A percentile compares a stretch with the other conserved stretches of the same genome.
Evolutionary conservation across 2,888 invertebrate genomes (phyloP).

Genomic region (Lottia gigantea): DNA sequence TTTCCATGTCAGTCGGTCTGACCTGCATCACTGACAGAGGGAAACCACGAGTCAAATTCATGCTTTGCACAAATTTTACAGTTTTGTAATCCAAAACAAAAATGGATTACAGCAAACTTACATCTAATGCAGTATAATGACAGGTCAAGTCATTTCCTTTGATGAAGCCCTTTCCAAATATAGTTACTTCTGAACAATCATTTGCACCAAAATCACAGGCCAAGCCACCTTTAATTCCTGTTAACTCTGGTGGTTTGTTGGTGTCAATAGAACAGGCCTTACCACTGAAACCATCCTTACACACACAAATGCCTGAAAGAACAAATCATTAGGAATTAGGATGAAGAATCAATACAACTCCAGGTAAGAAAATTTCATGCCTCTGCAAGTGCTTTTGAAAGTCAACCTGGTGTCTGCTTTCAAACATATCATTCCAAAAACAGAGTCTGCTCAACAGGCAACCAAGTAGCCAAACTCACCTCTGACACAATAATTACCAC

Average conservation of each 20-base stretch:
- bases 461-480: conserved; percentile 26
- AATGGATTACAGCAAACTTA: neutral
- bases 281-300: conserved; percentile 23
- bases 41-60: no score
- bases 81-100: neutral
- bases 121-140: conserved; percentile 20
- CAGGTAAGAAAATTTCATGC: no score
- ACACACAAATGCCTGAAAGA: conserved; percentile 28
- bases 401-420: neutral
- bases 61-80: neutral
- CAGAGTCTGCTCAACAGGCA: neutral
- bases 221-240: neutral
- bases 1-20: no score
- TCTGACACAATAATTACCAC: conserved; percentile 34
- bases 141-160: conserved; percentile 15
- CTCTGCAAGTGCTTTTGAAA: no score
- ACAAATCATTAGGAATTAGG: no score
- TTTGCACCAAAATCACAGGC: conserved; percentile 9
- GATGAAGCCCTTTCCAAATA: conserved; percentile 21
- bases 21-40: no score
- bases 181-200: conserved; percentile 14
- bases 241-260: conserved; percentile 19
- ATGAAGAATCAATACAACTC: no score
- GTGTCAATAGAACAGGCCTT: conserved; percentile 27
- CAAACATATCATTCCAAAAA: no score